Percentiles rank a stretch among this genome's conserved stretches.
Evolutionary conservation across 2,797 vertebrate species (phyloP).

Genomic region (Helostoma temminkii): DNA sequence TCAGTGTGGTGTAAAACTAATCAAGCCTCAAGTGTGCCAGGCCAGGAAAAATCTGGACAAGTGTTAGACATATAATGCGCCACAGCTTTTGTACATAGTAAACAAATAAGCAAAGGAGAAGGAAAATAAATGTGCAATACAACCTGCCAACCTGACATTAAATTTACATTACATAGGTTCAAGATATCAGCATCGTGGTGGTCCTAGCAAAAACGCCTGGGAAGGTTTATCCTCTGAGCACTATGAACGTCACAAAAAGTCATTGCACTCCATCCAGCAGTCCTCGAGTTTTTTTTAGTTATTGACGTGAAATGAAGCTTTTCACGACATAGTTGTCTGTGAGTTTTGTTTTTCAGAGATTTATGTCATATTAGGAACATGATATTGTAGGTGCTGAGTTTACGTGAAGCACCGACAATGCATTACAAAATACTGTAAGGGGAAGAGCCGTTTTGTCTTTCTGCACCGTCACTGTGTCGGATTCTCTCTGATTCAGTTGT

Average conservation of each 20-base stretch:
- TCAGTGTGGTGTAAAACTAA: slow-evolving; percentile 21
- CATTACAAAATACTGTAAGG: slow-evolving; percentile 17
- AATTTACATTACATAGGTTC: slow-evolving; percentile 40
- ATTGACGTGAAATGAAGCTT: no score
- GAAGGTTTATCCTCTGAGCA: neutral
- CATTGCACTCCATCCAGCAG: no score
- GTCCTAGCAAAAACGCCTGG: no score
- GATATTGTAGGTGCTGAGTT: slow-evolving; percentile 13
- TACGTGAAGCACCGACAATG: slow-evolving; percentile 22
- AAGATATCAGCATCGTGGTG: neutral
- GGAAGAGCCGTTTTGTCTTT: slow-evolving; percentile 45
- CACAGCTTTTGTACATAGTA: slow-evolving; percentile 13
- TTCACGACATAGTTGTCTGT: no score
- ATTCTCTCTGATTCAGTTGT: slow-evolving; percentile 58
- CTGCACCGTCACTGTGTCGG: slow-evolving; percentile 47
- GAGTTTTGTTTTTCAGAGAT: neutral
- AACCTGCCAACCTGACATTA: slow-evolving; percentile 31
- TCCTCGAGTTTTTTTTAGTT: no score
- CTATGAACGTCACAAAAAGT: neutral
- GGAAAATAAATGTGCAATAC: slow-evolving; percentile 25
- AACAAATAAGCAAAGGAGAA: slow-evolving; percentile 26
- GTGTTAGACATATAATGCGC: slow-evolving; percentile 42
- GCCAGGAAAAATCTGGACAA: slow-evolving; percentile 38
- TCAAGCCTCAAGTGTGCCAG: slow-evolving; percentile 11
- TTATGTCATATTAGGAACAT: slow-evolving; percentile 3